phyloP scores from a whole-genome alignment of 1,140 invertebrate species.

The Habropoda laboriosa region DNA sequence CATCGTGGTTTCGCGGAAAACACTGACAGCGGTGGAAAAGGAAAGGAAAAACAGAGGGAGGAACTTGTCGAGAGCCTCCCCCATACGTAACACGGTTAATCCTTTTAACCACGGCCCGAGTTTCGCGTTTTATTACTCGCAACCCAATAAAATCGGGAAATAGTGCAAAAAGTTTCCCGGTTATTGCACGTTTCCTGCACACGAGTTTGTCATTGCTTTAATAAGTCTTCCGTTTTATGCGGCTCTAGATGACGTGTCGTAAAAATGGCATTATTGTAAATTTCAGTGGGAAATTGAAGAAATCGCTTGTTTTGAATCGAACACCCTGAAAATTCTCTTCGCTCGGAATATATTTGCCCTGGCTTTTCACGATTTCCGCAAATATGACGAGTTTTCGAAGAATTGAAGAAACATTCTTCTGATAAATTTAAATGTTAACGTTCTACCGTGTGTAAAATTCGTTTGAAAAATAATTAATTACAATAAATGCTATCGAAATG shows the following conservation, averaged over 20 bases:
- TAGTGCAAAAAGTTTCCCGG: constrained; percentile 2
- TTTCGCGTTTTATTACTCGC: constrained; percentile 4
- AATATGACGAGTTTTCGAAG: no score
- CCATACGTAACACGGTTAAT: neutral
- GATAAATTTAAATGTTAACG: no score
- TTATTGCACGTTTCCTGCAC: constrained; percentile 1
- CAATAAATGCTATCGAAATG: no score
- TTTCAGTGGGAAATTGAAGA: neutral
- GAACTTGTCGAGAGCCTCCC: no score
- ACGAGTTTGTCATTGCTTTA: constrained; percentile 11
- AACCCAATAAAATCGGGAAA: constrained; percentile 2
- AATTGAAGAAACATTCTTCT: no score
- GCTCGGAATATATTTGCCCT: no score
- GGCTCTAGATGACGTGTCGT: neutral
- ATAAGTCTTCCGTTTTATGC: constrained; percentile 2
- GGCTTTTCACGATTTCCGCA: no score
- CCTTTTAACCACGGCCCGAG: constrained; percentile 20
- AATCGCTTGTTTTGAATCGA: neutral
- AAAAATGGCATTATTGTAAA: neutral
- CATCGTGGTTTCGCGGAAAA: constrained; percentile 31
- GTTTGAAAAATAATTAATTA: no score
- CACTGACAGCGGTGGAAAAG: neutral
- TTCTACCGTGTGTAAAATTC: no score
- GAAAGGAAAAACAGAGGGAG: no score
- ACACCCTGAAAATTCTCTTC: no score